Base-by-base conservation (phyloP, 1,140 invertebrate genomes). In the Mycetomoellerius zeteki region DNA sequence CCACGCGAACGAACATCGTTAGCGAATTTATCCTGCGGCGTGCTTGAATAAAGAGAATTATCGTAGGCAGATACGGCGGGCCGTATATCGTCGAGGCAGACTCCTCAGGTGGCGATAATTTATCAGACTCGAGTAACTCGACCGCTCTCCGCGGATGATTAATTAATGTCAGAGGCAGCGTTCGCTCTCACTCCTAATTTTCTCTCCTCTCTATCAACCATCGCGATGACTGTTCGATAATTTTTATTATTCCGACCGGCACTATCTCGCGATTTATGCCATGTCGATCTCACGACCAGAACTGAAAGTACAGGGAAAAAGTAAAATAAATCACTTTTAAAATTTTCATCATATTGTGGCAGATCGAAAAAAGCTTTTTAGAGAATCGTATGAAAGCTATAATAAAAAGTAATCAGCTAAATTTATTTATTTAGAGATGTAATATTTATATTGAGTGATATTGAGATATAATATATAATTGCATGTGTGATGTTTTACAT, bases 71-170 rank as follows among this genome's bases (percentile, higher is more conserved):
- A 85, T 85, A 89, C 37, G 60, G 30, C 62, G 56, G 37, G 37
- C 67, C 80, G 58, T 87, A 71, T 80, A 86, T 88, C 60, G 54
- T 19, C 37, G 62, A 62, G 65, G 73, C 62, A 69, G 71, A 64
- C 77, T 89, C 85, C 86, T 86, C 86, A 86, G 86, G 76, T 87
- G 80, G 88, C 88, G 89, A 92, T 88, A 91, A 90, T 90, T 89
- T 85, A 90, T 91, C 87, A 81, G 89, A 85, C 69, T 87, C 75
- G 62, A 91, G 86, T 90, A 88, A 90, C 89, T 88, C 58, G 69
- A 24, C 80, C 50, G 47, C 64, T 64, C 43, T 69, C 27, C 30
- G 50, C 16, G 60, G 14, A 88, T 90, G 88, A 90, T 90, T 90
- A 90, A 91, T 91, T 91, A 91, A 88, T 89, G 86, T 76, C 89